These are phyloP conservation scores for Ceratotherium simum DNA, from an alignment of 2,113 vertebrate genomes.

Conservation along the genomic window DNA sequence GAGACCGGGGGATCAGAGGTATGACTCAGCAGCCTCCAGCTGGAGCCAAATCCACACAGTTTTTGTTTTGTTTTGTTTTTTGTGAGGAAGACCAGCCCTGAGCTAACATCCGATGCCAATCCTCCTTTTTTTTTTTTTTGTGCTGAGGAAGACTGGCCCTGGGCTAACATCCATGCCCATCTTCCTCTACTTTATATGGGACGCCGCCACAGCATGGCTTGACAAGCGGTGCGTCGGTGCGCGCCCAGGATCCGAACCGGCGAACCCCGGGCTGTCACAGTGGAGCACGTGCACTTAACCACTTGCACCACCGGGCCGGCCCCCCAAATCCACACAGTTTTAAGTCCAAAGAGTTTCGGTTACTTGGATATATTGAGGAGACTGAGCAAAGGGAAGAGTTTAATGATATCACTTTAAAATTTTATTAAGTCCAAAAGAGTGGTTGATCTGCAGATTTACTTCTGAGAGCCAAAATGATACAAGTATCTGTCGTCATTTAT, in stretches of 20 bases:
- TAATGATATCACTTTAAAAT: not conserved
- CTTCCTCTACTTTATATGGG: too few relatives aligned
- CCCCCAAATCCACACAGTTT: conserved; percentile 52
- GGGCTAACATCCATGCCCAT: too few relatives aligned
- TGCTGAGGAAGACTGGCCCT: too few relatives aligned
- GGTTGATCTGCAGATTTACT: not conserved
- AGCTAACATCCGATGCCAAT: too few relatives aligned
- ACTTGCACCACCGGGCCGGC: too few relatives aligned
- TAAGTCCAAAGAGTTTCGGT: conserved; percentile 41
- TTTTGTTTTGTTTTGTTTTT: not conserved
- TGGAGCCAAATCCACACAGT: conserved; percentile 59
- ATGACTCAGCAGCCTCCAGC: conserved; percentile 78
- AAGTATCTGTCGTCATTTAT: not conserved
- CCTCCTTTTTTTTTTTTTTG: too few relatives aligned
- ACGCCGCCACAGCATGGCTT: too few relatives aligned
- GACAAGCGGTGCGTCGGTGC: too few relatives aligned
- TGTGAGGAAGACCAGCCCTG: too few relatives aligned
- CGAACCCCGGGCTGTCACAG: too few relatives aligned
- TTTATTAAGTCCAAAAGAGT: not conserved
- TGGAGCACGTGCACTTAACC: too few relatives aligned
- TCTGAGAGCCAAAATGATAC: not conserved
- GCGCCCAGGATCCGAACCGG: too few relatives aligned
- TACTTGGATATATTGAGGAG: not conserved
- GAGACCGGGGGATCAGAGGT: conserved; percentile 61
- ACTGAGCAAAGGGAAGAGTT: not conserved